Evolutionary conservation across 2,888 invertebrate genomes (phyloP).

Genomic region (Tipula helvola): DNA sequence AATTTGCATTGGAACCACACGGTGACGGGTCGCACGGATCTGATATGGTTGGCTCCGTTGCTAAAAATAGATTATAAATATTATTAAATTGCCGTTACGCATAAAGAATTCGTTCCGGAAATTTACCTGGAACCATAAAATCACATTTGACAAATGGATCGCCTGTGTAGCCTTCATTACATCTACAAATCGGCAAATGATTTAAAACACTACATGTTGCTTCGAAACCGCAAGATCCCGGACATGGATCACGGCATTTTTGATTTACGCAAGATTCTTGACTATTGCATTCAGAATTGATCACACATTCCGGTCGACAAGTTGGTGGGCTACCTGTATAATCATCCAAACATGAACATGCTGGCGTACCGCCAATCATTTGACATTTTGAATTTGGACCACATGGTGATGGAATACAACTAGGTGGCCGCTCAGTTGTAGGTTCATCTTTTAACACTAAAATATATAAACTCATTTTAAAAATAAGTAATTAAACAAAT

Average conservation of each 20-base stretch:
- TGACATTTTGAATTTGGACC: constrained; percentile 74
- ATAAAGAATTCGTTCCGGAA: background rate
- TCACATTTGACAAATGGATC: constrained; percentile 66
- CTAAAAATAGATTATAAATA: background rate
- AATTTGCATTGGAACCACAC: constrained; percentile 63
- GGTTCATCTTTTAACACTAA: background rate
- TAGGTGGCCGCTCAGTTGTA: constrained; percentile 53
- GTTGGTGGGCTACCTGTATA: constrained; percentile 67
- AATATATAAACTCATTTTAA: too few relatives aligned
- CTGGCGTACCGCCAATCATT: constrained; percentile 56
- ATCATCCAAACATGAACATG: constrained; percentile 66
- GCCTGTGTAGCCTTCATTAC: constrained; percentile 59
- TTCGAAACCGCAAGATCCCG: constrained; percentile 69
- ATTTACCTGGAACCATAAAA: constrained; percentile 37
- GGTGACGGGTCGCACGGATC: constrained; percentile 59
- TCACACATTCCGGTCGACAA: constrained; percentile 67
- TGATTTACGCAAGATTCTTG: constrained; percentile 64
- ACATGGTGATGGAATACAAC: constrained; percentile 71
- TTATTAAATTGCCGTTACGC: constrained; percentile 18
- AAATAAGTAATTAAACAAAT: background rate
- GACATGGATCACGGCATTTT: constrained; percentile 71
- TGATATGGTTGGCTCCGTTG: constrained; percentile 23
- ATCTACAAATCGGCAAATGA: constrained; percentile 70
- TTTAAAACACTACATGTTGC: constrained; percentile 66
- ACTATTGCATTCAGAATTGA: constrained; percentile 67